A percentile compares a stretch with the other conserved stretches of the same genome.
phyloP scores from a whole-genome alignment of 2,888 invertebrate genomes.

The Ectropis crepuscularia region DNA sequence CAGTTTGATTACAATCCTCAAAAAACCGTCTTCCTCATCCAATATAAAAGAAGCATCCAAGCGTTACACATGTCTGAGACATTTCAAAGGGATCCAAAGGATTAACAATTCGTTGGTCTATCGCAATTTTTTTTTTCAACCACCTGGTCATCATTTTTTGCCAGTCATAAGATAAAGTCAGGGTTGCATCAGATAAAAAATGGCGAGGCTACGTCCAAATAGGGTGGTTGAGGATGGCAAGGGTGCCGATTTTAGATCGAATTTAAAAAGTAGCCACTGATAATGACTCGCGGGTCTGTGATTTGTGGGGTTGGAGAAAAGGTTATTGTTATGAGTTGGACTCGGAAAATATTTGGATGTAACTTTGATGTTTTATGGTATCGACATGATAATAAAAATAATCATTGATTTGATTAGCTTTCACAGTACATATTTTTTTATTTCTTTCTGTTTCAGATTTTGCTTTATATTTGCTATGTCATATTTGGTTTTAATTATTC shows the following conservation, averaged over 20 bases:
- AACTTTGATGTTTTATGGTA: constrained; percentile 1
- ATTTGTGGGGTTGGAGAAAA: constrained; percentile 69
- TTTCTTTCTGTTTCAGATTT: no score
- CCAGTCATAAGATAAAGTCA: constrained; percentile 71
- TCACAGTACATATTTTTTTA: no score
- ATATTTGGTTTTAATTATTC: no score
- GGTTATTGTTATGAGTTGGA: constrained; percentile 55
- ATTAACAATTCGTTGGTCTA: constrained; percentile 51
- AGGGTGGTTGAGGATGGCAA: constrained; percentile 53
- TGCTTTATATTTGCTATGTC: no score
- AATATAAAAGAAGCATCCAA: constrained; percentile 61
- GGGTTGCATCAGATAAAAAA: constrained; percentile 64
- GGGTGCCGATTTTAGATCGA: constrained; percentile 60
- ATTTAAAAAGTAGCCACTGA: constrained; percentile 62
- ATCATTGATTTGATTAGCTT: not conserved
- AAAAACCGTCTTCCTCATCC: constrained; percentile 45
- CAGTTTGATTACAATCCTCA: constrained; percentile 46
- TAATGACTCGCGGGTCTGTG: constrained; percentile 55
- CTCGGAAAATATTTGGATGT: constrained; percentile 27
- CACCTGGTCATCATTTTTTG: constrained; percentile 73
- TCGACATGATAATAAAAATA: not conserved
- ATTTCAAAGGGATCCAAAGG: constrained; percentile 54
- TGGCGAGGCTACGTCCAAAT: constrained; percentile 55
- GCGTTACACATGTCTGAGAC: constrained; percentile 72
- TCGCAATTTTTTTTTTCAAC: constrained; percentile 45